Conservation (phyloP, 2,113 vertebrate genomes). For the Tachysurus vachellii region DNA sequence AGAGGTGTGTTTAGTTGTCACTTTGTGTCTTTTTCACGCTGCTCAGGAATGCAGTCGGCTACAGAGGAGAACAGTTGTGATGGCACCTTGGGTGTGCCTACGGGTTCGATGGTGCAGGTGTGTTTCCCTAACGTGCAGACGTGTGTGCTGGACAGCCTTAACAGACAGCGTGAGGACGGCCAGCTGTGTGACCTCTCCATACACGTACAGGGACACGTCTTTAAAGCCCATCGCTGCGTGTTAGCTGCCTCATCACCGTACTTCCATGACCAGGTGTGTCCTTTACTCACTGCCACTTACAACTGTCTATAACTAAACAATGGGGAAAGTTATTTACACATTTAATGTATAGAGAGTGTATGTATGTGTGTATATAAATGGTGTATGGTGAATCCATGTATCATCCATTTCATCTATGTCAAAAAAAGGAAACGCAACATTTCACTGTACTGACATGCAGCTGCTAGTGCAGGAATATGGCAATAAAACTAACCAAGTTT, state of each 20-base stretch:
- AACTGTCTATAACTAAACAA: too few relatives aligned
- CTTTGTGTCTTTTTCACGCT: neutral
- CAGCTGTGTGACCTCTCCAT: constrained; percentile 81
- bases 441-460: too few relatives aligned
- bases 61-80: constrained; percentile 35
- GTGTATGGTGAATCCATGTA: too few relatives aligned
- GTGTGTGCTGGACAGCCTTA: constrained; percentile 83
- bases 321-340: too few relatives aligned
- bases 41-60: constrained; percentile 42
- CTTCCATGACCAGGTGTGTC: constrained; percentile 81
- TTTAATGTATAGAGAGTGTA: too few relatives aligned
- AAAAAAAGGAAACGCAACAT: too few relatives aligned
- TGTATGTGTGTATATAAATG: too few relatives aligned
- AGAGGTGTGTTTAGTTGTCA: neutral
- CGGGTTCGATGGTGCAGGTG: constrained; percentile 75
- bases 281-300: neutral
- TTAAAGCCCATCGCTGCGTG: constrained; percentile 79
- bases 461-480: too few relatives aligned
- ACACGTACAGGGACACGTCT: constrained; percentile 79
- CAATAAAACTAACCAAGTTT: too few relatives aligned
- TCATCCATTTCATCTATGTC: too few relatives aligned
- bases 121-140: constrained; percentile 83
- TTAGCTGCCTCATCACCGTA: constrained; percentile 81
- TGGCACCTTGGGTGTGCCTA: constrained; percentile 31
- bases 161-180: constrained; percentile 85